phyloP scores from a whole-genome alignment of 1,140 invertebrate species.

The Pinna nobilis region DNA sequence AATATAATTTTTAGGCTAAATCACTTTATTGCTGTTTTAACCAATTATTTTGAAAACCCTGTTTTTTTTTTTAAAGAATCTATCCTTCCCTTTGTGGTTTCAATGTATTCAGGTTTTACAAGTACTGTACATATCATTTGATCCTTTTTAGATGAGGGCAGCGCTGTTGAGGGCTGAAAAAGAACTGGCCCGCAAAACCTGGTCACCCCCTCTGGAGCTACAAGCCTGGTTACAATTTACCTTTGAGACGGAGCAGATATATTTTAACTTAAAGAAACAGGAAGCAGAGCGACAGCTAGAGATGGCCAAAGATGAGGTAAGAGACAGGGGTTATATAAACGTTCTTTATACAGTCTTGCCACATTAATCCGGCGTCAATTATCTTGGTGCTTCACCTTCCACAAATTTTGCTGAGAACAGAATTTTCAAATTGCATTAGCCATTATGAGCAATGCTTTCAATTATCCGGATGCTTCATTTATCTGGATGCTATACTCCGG shows the following conservation, averaged over 20 bases:
- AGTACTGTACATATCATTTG: too few relatives aligned
- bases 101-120: not conserved
- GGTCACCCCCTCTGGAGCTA: slow-evolving; percentile 90
- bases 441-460: too few relatives aligned
- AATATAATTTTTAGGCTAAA: not conserved
- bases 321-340: not conserved
- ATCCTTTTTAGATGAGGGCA: slow-evolving; percentile 76
- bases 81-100: not conserved
- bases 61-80: not conserved
- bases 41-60: too few relatives aligned
- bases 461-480: too few relatives aligned
- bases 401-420: too few relatives aligned
- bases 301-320: slow-evolving; percentile 89
- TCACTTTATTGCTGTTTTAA: too few relatives aligned
- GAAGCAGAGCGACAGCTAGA: slow-evolving; percentile 90
- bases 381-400: too few relatives aligned
- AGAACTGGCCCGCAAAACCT: slow-evolving; percentile 83
- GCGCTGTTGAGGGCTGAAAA: slow-evolving; percentile 90
- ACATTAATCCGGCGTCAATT: too few relatives aligned
- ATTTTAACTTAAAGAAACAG: slow-evolving; percentile 90
- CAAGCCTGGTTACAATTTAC: slow-evolving; percentile 96
- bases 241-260: slow-evolving; percentile 93
- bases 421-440: too few relatives aligned
- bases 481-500: too few relatives aligned
- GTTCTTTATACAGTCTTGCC: too few relatives aligned